Percentiles rank a stretch among this genome's conserved stretches.
Conservation (phyloP, 2,113 vertebrate genomes). For the Tragelaphus strepsiceros region DNA sequence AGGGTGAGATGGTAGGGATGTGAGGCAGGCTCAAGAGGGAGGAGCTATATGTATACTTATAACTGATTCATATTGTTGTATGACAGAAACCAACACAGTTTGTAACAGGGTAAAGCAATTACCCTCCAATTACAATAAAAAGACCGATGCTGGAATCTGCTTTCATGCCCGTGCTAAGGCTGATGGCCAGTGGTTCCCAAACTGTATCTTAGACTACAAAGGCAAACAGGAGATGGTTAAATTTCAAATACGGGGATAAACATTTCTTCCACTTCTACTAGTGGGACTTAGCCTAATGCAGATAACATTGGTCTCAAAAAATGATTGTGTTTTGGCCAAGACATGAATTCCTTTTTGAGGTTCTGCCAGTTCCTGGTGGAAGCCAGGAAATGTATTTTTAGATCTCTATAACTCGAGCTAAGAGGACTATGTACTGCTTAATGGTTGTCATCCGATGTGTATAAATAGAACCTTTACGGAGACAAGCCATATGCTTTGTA, state of each 20-base stretch:
- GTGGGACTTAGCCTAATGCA: background rate
- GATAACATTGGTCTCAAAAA: conserved; percentile 17
- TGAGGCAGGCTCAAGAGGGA: background rate
- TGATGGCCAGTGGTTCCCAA: background rate
- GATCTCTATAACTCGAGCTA: conserved; percentile 34
- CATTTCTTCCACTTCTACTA: background rate
- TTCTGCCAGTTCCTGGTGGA: conserved; percentile 53
- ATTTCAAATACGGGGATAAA: background rate
- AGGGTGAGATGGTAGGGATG: background rate
- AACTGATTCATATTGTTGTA: background rate
- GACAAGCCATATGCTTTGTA: conserved; percentile 42
- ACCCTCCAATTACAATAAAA: background rate
- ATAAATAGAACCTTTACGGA: conserved; percentile 64
- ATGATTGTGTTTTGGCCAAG: conserved; percentile 49
- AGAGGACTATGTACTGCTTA: conserved; percentile 30
- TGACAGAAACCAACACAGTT: background rate
- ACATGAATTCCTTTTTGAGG: conserved; percentile 9
- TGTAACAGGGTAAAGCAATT: background rate
- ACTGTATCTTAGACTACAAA: too few species aligned
- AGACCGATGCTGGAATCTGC: background rate
- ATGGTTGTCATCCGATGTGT: conserved; percentile 30
- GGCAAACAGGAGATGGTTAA: background rate
- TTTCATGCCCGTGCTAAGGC: background rate
- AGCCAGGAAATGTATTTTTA: conserved; percentile 61
- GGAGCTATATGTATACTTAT: background rate